Conservation (phyloP, 53 echinoderm and acorn worm genomes). For the Temnopleurus reevesii region DNA sequence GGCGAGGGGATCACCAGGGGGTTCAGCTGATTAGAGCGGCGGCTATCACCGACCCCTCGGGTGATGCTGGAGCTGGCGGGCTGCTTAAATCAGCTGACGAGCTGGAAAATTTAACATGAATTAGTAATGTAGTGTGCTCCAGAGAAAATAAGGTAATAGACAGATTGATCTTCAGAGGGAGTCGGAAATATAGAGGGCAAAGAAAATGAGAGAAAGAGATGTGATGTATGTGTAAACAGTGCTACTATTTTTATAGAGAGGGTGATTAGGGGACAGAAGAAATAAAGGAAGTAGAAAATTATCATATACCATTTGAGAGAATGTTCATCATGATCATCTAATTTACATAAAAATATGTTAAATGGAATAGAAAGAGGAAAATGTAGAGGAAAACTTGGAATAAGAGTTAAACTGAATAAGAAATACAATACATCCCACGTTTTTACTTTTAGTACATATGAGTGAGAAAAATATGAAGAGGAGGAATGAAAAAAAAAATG, state of each 20-base stretch:
- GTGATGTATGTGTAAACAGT: too few relatives aligned
- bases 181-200: too few relatives aligned
- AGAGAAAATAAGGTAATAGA: not conserved
- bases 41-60: not conserved
- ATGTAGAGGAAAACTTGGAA: not conserved
- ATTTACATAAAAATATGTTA: not conserved
- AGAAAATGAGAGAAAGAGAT: not conserved
- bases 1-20: not conserved
- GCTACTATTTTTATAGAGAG: not conserved
- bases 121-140: conserved; percentile 42
- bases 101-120: conserved; percentile 46
- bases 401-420: too few relatives aligned
- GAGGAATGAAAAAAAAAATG: too few relatives aligned
- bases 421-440: too few relatives aligned
- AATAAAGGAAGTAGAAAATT: not conserved
- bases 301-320: too few relatives aligned
- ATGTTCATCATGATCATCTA: too few relatives aligned
- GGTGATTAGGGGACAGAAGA: not conserved
- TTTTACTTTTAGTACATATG: too few relatives aligned
- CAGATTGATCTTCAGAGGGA: not conserved
- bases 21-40: conserved; percentile 1
- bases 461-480: too few relatives aligned
- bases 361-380: not conserved
- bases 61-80: conserved; percentile 9
- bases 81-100: conserved; percentile 36